These are phyloP conservation scores for Pangasius krempfi DNA, from an alignment of 2,797 vertebrate species.

Conservation along the genomic window DNA sequence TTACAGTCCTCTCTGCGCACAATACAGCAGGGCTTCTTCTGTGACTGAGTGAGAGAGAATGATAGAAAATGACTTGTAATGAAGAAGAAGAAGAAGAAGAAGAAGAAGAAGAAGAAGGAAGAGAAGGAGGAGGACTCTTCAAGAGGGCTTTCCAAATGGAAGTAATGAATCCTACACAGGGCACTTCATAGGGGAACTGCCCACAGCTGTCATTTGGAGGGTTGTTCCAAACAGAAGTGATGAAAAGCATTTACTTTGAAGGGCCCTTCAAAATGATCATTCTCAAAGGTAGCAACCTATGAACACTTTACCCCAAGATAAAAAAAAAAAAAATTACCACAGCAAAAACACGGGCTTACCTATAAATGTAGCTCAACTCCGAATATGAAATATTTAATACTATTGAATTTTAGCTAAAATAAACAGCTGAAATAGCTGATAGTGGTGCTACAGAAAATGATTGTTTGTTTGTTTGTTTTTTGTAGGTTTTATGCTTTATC, in stretches of 20 bases:
- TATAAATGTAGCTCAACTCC: neutral
- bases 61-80: slow-evolving; percentile 18
- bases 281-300: neutral
- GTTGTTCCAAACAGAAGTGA: slow-evolving; percentile 3
- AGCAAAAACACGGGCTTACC: neutral
- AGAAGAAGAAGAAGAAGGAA: neutral
- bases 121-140: neutral
- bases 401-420: neutral
- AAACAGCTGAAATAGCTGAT: neutral
- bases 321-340: slow-evolving; percentile 1
- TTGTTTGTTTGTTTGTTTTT: neutral
- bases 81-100: neutral
- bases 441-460: neutral
- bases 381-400: neutral
- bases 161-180: neutral
- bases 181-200: neutral
- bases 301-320: neutral
- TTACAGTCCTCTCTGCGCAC: slow-evolving; percentile 24
- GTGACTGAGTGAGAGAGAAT: neutral
- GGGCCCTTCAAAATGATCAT: neutral
- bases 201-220: neutral
- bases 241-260: slow-evolving; percentile 3
- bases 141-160: neutral
- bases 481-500: neutral
- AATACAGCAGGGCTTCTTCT: neutral